Base-by-base conservation (phyloP, 2,888 invertebrate genomes). In the Tetranychus piercei region DNA sequence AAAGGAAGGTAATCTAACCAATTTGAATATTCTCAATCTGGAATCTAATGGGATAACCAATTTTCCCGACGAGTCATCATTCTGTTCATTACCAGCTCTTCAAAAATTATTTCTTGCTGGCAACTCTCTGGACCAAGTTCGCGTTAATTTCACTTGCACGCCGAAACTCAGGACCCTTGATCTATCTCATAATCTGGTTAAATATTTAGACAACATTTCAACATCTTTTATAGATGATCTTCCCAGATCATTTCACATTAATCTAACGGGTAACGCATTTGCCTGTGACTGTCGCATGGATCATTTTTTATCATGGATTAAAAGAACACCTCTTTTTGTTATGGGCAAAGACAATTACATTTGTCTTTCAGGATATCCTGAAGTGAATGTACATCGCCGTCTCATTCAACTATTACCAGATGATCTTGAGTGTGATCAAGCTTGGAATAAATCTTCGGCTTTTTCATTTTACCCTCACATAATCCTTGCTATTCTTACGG, bases 1-100 rank as follows among this genome's bases (percentile, higher is more conserved):
- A 80, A 85, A 87, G 8, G 87, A 88, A 78, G 81, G 77, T 75
- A 87, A 88, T 80, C 80, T 89, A 77, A 85, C 85, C 1, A 86
- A 86, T 77, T 81, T 90, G 77, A 86, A 86, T 77, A 89, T 89
- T 80, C 81, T 90, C 1, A 89, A 90, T 81, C 81, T 90, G 79
- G 90, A 90, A 79, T 88, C 89, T 79, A 90, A 90, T 80, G 88
- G 89, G 81, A 89, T 90, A 45, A 86, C 85, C 44, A 83, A 85
- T 73, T 88, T 89, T 78, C 84, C 76, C 76, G 88, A 88, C 80
- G 83, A 84, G 18, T 85, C 85, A 71, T 87, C 89, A 0, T 90
- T 90, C 80, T 90, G 90, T 79, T 87, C 87, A 79, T 82, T 90
- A 43, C 87, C 88, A 0, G 85, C 84, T 74, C 81, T 90, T 6